Base-by-base conservation (phyloP, 1,140 invertebrate species). In the Bombyx mori region DNA sequence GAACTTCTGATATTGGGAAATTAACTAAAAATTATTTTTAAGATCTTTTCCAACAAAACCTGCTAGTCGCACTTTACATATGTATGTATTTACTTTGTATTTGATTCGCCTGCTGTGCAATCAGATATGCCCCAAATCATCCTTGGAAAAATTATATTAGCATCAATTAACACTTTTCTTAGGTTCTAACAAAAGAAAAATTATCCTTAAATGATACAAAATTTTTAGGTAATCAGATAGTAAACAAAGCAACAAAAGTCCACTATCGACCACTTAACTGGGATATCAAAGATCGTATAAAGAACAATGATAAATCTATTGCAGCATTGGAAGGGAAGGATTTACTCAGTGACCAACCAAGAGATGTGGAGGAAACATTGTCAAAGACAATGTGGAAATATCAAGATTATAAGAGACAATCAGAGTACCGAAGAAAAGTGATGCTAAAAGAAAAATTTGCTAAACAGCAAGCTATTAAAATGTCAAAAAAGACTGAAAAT, bases 241-340 rank as follows among this genome's bases (percentile, higher is more conserved):
- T 49, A 54, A 75, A 60, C 61, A 64, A 59, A 18, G 72, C 78
- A 26, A 72, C 70, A 42, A 79, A 66, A 54, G 63, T 77, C 42
- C 76, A 75, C 55, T 86, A 86, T 52, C 71, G 61, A 44, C 64
- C 79, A 57, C 68, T 73, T 45, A 82, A 86, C 57, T 59, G 60
- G 8, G 79, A 76, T 57, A 79, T 80, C 59, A 86, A 80, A 66
- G 66, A 80, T 61, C 60, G 69, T 54, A 77, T 86, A 57, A 86
- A 86, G 69, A 84, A 84, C 66, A 78, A 84, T 77, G 77, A 77
- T 54, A 84, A 82, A 75, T 79, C 77, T 63, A 83, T 84, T 74
- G 81, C 78, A 63, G 70, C 70, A 53, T 67, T 84, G 57, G 75
- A 84, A 63, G 81, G 81, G 8, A 86, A 86, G 60, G 77, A 78